phyloP scores from a whole-genome alignment of 2,797 vertebrate genomes.

The Pelobates cultripes region DNA sequence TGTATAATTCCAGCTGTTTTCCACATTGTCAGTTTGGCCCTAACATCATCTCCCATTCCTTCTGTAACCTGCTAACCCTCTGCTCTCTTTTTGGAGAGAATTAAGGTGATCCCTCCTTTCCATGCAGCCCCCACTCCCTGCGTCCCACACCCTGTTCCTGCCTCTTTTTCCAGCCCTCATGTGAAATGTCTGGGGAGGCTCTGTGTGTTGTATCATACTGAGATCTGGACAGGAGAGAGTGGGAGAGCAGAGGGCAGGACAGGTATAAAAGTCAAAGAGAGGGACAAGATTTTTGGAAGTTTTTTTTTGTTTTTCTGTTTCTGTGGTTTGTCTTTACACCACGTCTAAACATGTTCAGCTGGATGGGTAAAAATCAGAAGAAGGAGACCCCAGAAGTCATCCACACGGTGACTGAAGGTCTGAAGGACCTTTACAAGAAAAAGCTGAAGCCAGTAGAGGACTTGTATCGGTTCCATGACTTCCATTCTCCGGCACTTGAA shows the following conservation, averaged over 20 bases:
- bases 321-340: too few species aligned
- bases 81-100: background rate
- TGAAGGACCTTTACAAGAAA: slow-evolving; percentile 86
- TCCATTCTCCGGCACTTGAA: slow-evolving; percentile 87
- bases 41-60: background rate
- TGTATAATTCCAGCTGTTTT: slow-evolving; percentile 27
- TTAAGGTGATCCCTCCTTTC: slow-evolving; percentile 40
- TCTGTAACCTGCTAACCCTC: slow-evolving; percentile 3
- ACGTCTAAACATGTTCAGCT: slow-evolving; percentile 83
- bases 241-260: background rate
- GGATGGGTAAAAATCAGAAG: slow-evolving; percentile 84
- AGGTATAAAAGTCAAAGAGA: background rate
- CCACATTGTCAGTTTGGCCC: slow-evolving; percentile 5
- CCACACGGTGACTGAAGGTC: slow-evolving; percentile 89
- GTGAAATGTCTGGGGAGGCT: slow-evolving; percentile 25
- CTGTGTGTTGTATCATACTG: slow-evolving; percentile 22
- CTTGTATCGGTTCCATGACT: slow-evolving; percentile 87
- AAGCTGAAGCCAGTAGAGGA: slow-evolving; percentile 90
- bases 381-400: slow-evolving; percentile 86
- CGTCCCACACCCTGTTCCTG: slow-evolving; percentile 54
- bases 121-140: slow-evolving; percentile 24
- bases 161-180: slow-evolving; percentile 40
- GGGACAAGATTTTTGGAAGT: background rate
- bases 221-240: slow-evolving; percentile 13
- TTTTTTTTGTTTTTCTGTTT: too few species aligned